These are phyloP conservation scores for Orthonyx spaldingii DNA, from an alignment of 2,113 vertebrate species.

Conservation along the genomic window DNA sequence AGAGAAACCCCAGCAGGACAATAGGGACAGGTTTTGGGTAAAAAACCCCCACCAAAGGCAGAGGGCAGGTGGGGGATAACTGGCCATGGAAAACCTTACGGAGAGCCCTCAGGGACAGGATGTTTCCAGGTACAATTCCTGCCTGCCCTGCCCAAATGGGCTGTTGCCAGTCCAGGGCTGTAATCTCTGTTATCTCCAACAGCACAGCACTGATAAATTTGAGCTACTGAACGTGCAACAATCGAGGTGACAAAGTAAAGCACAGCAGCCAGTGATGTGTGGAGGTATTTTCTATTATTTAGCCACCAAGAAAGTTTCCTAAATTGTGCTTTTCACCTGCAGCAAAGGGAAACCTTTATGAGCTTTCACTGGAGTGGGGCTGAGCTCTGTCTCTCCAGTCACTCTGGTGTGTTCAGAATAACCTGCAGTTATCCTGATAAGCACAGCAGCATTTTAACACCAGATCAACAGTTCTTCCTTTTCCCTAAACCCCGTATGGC, in stretches of 20 bases:
- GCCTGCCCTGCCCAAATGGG: neutral
- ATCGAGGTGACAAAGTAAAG: neutral
- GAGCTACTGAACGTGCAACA: neutral
- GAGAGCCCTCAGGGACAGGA: neutral
- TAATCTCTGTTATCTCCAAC: neutral
- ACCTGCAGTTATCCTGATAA: neutral
- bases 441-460: neutral
- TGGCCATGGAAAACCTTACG: rapidly evolving
- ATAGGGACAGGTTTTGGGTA: rapidly evolving
- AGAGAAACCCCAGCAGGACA: neutral
- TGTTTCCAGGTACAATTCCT: neutral
- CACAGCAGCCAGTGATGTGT: neutral
- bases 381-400: neutral
- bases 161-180: neutral
- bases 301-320: neutral
- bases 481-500: neutral
- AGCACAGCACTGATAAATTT: neutral
- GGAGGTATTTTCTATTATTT: neutral
- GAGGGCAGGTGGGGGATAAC: neutral
- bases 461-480: neutral
- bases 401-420: neutral
- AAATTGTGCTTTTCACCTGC: neutral
- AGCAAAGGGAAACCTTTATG: neutral
- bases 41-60: neutral
- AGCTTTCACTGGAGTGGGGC: neutral